These are phyloP conservation scores for Poeciliopsis presidionis DNA, from an alignment of 2,797 vertebrate species.

Conservation along the genomic window DNA sequence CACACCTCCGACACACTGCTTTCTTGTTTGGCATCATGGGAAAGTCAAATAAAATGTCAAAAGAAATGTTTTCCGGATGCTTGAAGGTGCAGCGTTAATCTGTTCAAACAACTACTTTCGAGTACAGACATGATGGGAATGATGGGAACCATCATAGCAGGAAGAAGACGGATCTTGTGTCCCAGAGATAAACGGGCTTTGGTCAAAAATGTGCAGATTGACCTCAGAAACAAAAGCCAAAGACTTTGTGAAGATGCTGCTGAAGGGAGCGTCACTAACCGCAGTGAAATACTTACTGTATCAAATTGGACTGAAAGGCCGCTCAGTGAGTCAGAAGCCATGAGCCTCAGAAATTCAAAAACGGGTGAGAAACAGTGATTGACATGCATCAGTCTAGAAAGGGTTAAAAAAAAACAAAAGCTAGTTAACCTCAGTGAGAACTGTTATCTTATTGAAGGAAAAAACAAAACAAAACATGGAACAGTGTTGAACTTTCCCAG, in stretches of 20 bases:
- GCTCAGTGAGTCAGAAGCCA: not conserved
- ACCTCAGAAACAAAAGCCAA: not conserved
- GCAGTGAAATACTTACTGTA: not conserved
- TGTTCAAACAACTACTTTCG: not conserved
- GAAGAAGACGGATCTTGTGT: not conserved
- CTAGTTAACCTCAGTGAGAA: not conserved
- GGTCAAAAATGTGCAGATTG: not conserved
- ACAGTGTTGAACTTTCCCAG: not conserved
- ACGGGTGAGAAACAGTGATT: not conserved
- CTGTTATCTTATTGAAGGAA: not conserved
- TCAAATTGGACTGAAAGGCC: not conserved
- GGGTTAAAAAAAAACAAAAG: not conserved
- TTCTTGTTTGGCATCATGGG: not conserved
- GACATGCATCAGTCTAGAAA: not conserved
- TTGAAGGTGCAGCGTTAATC: not conserved
- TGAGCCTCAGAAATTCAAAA: not conserved
- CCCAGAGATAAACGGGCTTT: not conserved
- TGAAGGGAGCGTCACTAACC: not conserved
- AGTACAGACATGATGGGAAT: not conserved
- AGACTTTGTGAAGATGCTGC: not conserved
- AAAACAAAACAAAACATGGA: not conserved
- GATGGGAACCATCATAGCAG: not conserved
- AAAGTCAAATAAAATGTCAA: not conserved
- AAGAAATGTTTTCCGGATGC: not conserved
- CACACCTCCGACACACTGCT: not conserved